Base-by-base conservation (phyloP, 1,140 invertebrate species). In the Amyelois transitella region DNA sequence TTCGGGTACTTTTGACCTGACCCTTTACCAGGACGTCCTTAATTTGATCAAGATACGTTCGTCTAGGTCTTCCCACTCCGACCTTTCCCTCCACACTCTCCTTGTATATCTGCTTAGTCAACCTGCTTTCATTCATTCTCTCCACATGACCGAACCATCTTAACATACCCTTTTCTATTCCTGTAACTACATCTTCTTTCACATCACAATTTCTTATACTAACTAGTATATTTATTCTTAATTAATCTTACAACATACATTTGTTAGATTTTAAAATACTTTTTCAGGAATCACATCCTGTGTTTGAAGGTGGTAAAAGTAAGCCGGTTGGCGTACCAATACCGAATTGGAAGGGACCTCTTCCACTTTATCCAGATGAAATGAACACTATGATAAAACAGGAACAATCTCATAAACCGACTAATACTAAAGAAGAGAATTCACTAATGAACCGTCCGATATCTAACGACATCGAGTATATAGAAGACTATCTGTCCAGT, bases 361-460 rank as follows among this genome's bases (percentile, higher is more conserved):
- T 86, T 63, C 76, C 73, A 2, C 45, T 86, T 5, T 77, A 81
- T 45, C 75, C 78, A 1, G 75, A 83, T 24, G 82, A 86, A 60
- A 19, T 86, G 0, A 75, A 70, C 19, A 58, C 69, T 3, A 75
- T 80, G 50, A 72, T 85, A n/a, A 74, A 72, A 53, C 68, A 81
- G 55, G 66, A 72, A 4, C 64, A 60, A 0, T 12, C 72, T 8
- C 55, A 73, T 60, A 76, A 69, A 24, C 1, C 60, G 25, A 58
- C 52, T 43, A 28, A 43, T 7, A 21, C 14, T 24, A 52, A 53
- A 14, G 17, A 60, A 18, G 8, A 22, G 43, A 65, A 55, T 12
- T 64, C n/a, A 14, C 69, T 64, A 18, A 17, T 61, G 20, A 59
- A 61, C 14, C n/a, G n/a, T n/a, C n/a, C 32, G 0, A 14, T 38